Conservation (phyloP, 2,797 vertebrate species). For the Argentina silus region DNA sequence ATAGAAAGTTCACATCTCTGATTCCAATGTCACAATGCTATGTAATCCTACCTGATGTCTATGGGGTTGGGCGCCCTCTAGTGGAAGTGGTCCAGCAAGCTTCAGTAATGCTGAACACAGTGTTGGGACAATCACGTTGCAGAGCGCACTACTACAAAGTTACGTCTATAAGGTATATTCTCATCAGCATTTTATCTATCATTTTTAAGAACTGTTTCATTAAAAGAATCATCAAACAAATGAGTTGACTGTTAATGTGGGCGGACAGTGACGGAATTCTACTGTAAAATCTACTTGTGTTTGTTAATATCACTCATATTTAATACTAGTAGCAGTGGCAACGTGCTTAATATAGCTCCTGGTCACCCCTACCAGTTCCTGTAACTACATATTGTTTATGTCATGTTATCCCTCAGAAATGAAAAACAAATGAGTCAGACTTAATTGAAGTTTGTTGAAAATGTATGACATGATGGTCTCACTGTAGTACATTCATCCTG, state of each 20-base stretch:
- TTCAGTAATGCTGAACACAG: neutral
- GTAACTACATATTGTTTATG: neutral
- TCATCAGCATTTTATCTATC: neutral
- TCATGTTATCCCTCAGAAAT: neutral
- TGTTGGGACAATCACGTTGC: neutral
- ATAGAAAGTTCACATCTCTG: neutral
- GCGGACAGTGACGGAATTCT: neutral
- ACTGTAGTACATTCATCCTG: constrained; percentile 44
- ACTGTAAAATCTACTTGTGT: neutral
- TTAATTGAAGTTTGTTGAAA: constrained; percentile 53
- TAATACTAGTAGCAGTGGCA: neutral
- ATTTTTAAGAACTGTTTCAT: neutral
- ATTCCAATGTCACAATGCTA: neutral
- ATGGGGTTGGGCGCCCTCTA: constrained; percentile 73
- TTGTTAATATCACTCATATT: neutral
- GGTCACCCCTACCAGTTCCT: neutral
- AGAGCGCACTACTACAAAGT: too few relatives aligned
- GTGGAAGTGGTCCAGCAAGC: constrained; percentile 47
- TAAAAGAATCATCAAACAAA: neutral
- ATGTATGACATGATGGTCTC: constrained; percentile 54
- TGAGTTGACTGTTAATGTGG: neutral
- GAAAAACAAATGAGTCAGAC: constrained; percentile 33
- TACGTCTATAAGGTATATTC: too few relatives aligned
- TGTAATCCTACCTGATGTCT: constrained; percentile 38
- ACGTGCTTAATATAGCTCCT: neutral